Evolutionary conservation across 2,797 vertebrate species (phyloP), one percentile per base, ranked within the genome.

Genomic region (Thunnus albacares): DNA sequence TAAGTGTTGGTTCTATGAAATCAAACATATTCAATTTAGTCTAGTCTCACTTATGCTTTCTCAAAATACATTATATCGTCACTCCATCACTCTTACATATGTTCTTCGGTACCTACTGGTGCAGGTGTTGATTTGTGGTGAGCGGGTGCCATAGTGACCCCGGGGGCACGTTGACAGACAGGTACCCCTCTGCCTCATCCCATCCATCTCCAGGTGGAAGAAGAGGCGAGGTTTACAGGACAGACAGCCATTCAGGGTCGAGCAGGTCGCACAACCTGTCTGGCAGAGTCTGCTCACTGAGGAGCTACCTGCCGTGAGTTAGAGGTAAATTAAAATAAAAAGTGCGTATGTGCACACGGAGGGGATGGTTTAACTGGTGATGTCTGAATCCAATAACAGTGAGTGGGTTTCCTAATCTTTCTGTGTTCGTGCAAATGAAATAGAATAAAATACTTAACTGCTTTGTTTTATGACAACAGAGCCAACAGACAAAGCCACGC

Each of bases 211-310:
- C 96, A 98, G 91, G 94, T 97, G 96, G 90, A 97, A 97, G 95
- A 98, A 98, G 85, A 97, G 95, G 88, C 96, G 96, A 88, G 97
- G 96, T 84, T 96, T 97, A 93, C 97, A 98, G 75, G 97, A 96
- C 92, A 98, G 93, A 78, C 97, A 98, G 88, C 97, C 97, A 6
- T 97, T 98, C 89, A 95, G 95, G 87, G 95, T 91, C 17, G 97
- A 98, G 91, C 97, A 98, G 0, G 96, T 96, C 2, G 93, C 95
- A 91, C 97, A 98, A 74, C 96, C 97, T 83, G 95, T 90, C 85
- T 95, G 96, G 90, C 97, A 98, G 22, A 61, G 56, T 65, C 65
- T 86, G 64, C 77, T 77, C 59, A 52, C 64, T 0, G 78, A 62
- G 12, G 84, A 79, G 58, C 77, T 82, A 51, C 90, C 92, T 94